A percentile compares a stretch with the other conserved stretches of the same genome.
Conservation (phyloP, 2,888 invertebrate species). For the Apoderus coryli region DNA sequence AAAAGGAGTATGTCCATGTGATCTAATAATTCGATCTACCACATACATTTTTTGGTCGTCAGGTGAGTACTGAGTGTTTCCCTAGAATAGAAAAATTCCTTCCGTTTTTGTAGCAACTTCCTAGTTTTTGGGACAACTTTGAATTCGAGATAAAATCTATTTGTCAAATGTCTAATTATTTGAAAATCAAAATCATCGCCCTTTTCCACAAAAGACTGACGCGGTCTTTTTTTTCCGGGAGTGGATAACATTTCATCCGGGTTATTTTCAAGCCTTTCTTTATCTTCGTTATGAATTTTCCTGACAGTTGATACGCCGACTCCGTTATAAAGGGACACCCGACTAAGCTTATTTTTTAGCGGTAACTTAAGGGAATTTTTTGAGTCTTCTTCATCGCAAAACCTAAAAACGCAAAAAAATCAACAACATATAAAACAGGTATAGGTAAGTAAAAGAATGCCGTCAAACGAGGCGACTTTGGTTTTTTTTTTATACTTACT, state of each 20-base stretch:
- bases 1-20: too few species aligned
- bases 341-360: background rate
- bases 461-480: too few species aligned
- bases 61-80: too few species aligned
- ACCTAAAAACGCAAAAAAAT: background rate
- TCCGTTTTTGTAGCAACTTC: constrained; percentile 7
- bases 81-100: too few species aligned
- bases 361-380: constrained; percentile 1
- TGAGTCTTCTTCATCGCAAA: background rate
- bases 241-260: constrained; percentile 5
- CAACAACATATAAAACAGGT: too few species aligned
- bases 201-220: constrained; percentile 4
- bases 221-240: constrained; percentile 9
- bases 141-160: constrained; percentile 9
- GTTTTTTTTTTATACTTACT: too few species aligned
- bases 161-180: constrained; percentile 7
- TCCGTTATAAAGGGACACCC: background rate
- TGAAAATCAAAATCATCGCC: constrained; percentile 11
- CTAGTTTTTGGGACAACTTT: constrained; percentile 8
- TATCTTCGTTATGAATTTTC: constrained; percentile 7
- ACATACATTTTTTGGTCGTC: too few species aligned
- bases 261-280: constrained; percentile 6
- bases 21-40: too few species aligned
- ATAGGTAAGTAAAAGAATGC: too few species aligned
- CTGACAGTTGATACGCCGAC: background rate